Evolutionary conservation across 2,888 invertebrate species (phyloP), one percentile per base, ranked within the genome.

Genomic region (Stenichneumon culpator): DNA sequence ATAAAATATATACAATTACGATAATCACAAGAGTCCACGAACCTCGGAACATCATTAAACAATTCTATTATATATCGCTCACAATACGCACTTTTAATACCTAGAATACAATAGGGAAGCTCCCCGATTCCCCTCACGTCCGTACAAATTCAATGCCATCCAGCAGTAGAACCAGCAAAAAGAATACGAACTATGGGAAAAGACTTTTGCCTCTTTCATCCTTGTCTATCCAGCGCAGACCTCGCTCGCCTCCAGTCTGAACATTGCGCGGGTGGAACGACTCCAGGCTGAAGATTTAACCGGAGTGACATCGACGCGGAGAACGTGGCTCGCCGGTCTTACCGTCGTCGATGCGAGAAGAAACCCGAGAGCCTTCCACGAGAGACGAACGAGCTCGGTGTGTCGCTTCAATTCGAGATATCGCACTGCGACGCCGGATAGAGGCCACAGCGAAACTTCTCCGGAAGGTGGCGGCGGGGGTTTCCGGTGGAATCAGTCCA

Each of bases 361-460:
- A 83, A 86, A 86, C 80, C 80, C 54, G 79, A 85, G 82, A 82
- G 72, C 79, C 72, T 79, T 82, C 79, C 70, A 22, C 22, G 72
- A 67, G 70, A 75, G 70, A 74, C 79, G 79, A 85, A 75, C 79
- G 67, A 14, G 39, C 78, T 60, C 79, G 85, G 77, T 83, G 77
- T 86, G 89, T 89, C 91, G 90, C 89, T 91, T 91, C 91, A 92
- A 93, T 93, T 90, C 89, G 90, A 88, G 88, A 90, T 90, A 89
- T 89, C 91, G 90, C 88, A 87, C 82, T 60, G 79, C 68, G 72
- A 82, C 68, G 74, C 73, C 22, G 82, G 85, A 54, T 82, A 22
- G 85, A 82, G 79, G 72, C 75, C 60, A 79, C 86, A 6, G 86
- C 79, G 88, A 86, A 87, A 57, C 72, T 28, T 22, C 73, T 50